Evolutionary conservation across 1,140 invertebrate species (phyloP), one percentile per base, ranked within the genome.

Genomic region (Dolichoris vasculosae): DNA sequence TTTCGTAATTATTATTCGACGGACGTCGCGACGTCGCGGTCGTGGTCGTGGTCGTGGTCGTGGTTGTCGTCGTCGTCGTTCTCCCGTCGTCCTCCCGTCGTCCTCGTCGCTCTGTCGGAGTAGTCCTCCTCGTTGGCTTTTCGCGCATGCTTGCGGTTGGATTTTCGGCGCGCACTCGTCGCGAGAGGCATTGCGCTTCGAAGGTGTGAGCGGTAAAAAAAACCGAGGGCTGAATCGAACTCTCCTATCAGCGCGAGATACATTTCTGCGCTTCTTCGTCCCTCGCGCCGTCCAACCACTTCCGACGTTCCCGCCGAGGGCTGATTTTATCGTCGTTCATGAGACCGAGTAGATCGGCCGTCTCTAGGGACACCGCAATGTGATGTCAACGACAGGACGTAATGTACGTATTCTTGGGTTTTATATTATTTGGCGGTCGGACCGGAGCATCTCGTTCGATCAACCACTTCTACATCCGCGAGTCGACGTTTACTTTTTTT

Each of bases 331-430:
- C 9, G 55, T 26, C 55, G 55, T 4, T 59, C 9, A 2, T 26
- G 23, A 59, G 23, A 9, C 0, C 23, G 7, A 6, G 23, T 59
- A 59, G 23, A 59, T 59, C 55, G 2, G 55, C 4, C 23, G 2
- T 59, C 55, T 26, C 48, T 59, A 4, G 55, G 23, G 9, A 59
- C 55, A 2, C 55, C 13, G 23, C 23, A 4, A 4, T 9, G 2
- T 13, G 0, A 26, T 59, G n/a, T 20, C 38, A 73, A 38, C 4
- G 40, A 43, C 40, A 43, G 23, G 69, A 43, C 38, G 38, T 73
- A 4, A 73, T 73, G 69, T 73, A 73, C 69, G 69, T 73, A 73
- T 73, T 23, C n/a, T 40, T 43, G 69, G 38, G 20, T n/a, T 73
- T 73, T n/a, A 26, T 26, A 20, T 4, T n/a, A 38, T 35, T 35